Evolutionary conservation across 2,797 vertebrate genomes (phyloP).

Genomic region (Pangasius krempfi): DNA sequence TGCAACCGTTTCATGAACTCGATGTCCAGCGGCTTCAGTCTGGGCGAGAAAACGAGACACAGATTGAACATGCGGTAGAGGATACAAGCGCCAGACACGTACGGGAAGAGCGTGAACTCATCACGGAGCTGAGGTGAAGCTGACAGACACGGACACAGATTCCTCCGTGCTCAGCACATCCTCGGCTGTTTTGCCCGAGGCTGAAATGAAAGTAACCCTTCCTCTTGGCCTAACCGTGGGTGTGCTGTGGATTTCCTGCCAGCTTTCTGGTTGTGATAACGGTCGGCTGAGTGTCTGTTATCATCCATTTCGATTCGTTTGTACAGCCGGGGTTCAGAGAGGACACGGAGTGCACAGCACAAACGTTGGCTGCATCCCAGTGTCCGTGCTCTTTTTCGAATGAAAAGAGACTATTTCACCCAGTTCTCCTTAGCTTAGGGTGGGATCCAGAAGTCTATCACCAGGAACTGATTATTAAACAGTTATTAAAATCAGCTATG

Average conservation of each 20-base stretch:
- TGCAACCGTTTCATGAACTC: slow-evolving; percentile 99
- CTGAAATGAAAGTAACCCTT: slow-evolving; percentile 15
- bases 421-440: not conserved
- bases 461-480: not conserved
- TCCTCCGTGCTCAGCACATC: not conserved
- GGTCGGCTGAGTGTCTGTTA: slow-evolving; percentile 1
- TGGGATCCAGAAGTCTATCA: not conserved
- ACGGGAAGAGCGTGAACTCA: not conserved
- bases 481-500: not conserved
- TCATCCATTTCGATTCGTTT: not conserved
- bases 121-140: not conserved
- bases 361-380: not conserved
- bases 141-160: not conserved
- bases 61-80: not conserved
- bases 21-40: slow-evolving; percentile 98
- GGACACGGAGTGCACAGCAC: not conserved
- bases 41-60: slow-evolving; percentile 60
- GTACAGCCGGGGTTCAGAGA: not conserved
- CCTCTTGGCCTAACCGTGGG: not conserved
- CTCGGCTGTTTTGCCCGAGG: not conserved
- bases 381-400: not conserved
- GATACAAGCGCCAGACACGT: not conserved
- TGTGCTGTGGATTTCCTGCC: slow-evolving; percentile 10
- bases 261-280: slow-evolving; percentile 24
- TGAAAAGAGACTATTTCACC: not conserved